These are phyloP conservation scores for Hypotaenidia philippensis DNA, from an alignment of 2,797 vertebrate genomes.

Conservation along the genomic window DNA sequence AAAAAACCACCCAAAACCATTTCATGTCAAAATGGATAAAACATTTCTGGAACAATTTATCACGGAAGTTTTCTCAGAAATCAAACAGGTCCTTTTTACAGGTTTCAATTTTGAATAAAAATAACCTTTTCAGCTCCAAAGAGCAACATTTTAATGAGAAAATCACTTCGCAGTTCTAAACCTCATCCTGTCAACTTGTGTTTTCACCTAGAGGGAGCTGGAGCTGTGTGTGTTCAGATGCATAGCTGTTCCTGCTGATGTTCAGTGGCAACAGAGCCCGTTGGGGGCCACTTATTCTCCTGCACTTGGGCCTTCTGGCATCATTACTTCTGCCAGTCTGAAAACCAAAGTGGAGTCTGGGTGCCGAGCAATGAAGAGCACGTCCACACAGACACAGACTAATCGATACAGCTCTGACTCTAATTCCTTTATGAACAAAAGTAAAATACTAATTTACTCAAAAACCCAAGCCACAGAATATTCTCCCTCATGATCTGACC, in stretches of 20 bases:
- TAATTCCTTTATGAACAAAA: slow-evolving; percentile 63
- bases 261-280: not conserved
- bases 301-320: not conserved
- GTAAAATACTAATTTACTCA: slow-evolving; percentile 65
- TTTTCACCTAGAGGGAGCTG: not conserved
- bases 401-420: slow-evolving; percentile 44
- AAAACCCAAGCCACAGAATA: slow-evolving; percentile 31
- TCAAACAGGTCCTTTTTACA: not conserved
- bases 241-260: not conserved
- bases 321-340: slow-evolving; percentile 25
- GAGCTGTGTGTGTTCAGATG: not conserved
- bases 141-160: not conserved
- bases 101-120: not conserved
- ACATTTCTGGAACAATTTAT: not conserved
- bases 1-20: not conserved
- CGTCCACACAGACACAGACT: not conserved
- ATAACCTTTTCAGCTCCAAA: not conserved
- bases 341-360: slow-evolving; percentile 13
- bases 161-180: not conserved
- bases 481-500: slow-evolving; percentile 52
- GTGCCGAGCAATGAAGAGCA: slow-evolving; percentile 63
- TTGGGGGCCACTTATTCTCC: not conserved
- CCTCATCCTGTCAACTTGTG: not conserved
- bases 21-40: not conserved
- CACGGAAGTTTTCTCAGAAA: not conserved